Conservation (phyloP, 2,797 vertebrate species). For the Ibycter americanus region DNA sequence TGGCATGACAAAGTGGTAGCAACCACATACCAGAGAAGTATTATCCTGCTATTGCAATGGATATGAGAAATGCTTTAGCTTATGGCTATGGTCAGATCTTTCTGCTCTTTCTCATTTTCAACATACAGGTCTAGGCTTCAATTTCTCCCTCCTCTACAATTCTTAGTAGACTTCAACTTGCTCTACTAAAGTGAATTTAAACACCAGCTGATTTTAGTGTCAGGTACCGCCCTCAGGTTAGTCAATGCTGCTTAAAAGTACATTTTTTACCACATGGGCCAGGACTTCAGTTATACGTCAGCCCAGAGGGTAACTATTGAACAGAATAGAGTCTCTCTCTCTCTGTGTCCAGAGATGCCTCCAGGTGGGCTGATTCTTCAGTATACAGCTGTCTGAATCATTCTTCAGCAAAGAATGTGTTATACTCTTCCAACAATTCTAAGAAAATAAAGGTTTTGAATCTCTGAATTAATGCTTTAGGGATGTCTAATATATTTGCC, state of each 20-base stretch:
- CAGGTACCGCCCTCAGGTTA: background rate
- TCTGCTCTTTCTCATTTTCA: background rate
- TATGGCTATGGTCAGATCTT: background rate
- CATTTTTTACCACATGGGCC: background rate
- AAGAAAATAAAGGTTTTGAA: background rate
- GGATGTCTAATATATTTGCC: background rate
- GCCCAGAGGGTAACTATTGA: background rate
- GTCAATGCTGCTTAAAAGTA: background rate
- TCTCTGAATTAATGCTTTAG: background rate
- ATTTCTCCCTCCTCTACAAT: background rate
- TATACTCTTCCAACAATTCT: background rate
- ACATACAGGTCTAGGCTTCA: background rate
- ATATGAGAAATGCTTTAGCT: background rate
- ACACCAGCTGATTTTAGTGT: background rate
- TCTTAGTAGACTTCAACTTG: background rate
- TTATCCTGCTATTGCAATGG: background rate
- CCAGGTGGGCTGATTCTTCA: background rate
- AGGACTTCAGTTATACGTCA: background rate
- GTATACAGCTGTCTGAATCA: background rate
- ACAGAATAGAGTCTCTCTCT: background rate
- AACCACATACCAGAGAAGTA: background rate
- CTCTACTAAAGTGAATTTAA: background rate
- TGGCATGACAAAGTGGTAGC: background rate
- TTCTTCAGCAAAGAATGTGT: background rate
- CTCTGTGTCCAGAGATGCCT: background rate